Conservation (phyloP, 2,113 vertebrate genomes). For the Varanus komodoensis region DNA sequence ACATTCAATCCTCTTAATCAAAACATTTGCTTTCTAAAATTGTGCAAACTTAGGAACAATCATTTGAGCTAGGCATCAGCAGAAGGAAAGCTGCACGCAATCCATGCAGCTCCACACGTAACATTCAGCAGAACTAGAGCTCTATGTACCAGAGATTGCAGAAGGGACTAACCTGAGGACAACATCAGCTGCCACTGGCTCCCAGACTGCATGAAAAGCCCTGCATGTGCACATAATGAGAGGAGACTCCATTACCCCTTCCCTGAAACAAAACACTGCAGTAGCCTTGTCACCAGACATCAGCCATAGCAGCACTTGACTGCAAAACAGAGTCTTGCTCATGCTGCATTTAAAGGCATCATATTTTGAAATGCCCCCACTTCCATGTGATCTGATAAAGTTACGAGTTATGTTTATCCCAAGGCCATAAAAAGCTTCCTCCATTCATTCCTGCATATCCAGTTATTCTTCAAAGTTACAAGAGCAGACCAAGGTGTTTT, state of each 20-base stretch:
- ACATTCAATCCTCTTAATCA: background rate
- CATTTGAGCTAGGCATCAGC: background rate
- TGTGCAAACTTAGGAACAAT: background rate
- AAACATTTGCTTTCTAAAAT: background rate
- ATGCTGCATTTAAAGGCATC: background rate
- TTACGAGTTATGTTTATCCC: background rate
- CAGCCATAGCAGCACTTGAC: background rate
- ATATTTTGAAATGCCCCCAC: background rate
- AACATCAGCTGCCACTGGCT: background rate
- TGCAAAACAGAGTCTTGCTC: background rate
- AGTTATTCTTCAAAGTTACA: background rate
- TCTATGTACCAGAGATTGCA: background rate
- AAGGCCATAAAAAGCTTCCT: background rate
- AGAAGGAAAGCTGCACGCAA: background rate
- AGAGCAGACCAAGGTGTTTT: background rate
- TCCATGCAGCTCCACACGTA: background rate
- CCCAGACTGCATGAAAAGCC: background rate
- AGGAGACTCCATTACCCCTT: background rate
- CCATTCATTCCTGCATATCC: background rate
- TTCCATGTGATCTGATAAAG: background rate
- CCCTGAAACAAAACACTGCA: background rate
- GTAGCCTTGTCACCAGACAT: background rate
- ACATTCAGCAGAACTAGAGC: background rate
- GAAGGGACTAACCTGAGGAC: background rate
- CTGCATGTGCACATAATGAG: background rate